phyloP scores from a whole-genome alignment of 2,797 vertebrate genomes.

The Manis crassicaudata region DNA sequence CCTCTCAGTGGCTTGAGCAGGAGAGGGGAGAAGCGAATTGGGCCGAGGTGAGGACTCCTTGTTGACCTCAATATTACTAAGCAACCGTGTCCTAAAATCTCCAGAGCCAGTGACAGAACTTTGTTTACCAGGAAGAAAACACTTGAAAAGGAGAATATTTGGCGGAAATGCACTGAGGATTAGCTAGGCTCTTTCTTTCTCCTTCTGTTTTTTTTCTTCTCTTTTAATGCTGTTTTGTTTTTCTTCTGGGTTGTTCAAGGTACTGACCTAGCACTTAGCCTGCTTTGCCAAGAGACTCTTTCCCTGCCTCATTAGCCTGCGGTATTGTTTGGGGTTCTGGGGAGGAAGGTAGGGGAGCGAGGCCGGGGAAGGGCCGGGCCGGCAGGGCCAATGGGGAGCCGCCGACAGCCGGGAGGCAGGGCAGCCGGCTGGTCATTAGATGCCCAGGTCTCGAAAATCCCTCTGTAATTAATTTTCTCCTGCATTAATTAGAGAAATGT shows the following conservation, averaged over 20 bases:
- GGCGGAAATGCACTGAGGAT: conserved; percentile 85
- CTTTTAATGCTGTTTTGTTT: conserved; percentile 85
- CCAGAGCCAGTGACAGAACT: conserved; percentile 78
- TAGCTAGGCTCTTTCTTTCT: conserved; percentile 62
- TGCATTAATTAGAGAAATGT: conserved; percentile 90
- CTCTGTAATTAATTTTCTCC: conserved; percentile 90
- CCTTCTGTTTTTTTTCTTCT: conserved; percentile 52
- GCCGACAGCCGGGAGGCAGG: conserved; percentile 51
- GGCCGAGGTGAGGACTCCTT: conserved; percentile 59
- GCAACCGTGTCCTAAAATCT: conserved; percentile 85
- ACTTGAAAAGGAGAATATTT: conserved; percentile 87
- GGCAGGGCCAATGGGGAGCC: conserved; percentile 62
- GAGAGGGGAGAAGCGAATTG: background rate
- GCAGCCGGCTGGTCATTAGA: conserved; percentile 81
- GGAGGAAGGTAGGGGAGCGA: conserved; percentile 68
- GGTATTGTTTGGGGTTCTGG: conserved; percentile 81
- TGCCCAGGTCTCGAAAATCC: conserved; percentile 84
- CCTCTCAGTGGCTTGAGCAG: background rate
- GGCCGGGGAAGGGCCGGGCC: conserved; percentile 59
- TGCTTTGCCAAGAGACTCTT: conserved; percentile 84
- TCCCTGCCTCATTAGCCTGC: conserved; percentile 81
- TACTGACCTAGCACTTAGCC: conserved; percentile 78
- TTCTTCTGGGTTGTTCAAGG: conserved; percentile 85
- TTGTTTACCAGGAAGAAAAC: conserved; percentile 89
- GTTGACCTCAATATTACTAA: conserved; percentile 80